Conservation (phyloP, 2,888 invertebrate genomes). For the Cybosia mesomella region DNA sequence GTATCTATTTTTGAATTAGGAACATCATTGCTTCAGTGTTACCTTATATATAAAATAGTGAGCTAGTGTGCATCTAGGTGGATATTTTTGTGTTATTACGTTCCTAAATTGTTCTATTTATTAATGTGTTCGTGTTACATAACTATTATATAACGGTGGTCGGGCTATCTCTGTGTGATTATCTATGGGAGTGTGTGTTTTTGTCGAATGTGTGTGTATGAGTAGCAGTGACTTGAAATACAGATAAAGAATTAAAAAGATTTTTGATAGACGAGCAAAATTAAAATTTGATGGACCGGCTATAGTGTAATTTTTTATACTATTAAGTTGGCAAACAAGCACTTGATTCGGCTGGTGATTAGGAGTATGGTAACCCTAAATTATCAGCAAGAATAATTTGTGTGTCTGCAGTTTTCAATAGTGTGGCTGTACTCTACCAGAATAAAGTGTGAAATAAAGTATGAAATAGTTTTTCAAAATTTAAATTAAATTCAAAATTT, state of each 20-base stretch:
- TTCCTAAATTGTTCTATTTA: not conserved
- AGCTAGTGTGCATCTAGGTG: not conserved
- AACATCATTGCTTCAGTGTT: slow-evolving; percentile 1
- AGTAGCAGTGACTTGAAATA: not conserved
- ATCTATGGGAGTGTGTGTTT: slow-evolving; percentile 25
- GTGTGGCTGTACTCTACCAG: not conserved
- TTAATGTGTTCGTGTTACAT: not conserved
- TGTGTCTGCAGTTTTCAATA: not conserved
- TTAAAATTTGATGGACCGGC: not conserved
- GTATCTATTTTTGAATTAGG: not conserved
- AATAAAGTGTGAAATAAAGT: not conserved
- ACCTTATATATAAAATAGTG: not conserved
- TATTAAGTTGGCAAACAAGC: not conserved
- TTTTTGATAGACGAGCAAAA: not conserved
- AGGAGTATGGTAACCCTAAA: not conserved
- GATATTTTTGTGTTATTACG: not conserved
- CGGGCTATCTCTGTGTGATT: slow-evolving; percentile 18
- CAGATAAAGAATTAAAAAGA: not conserved
- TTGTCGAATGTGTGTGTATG: slow-evolving; percentile 42
- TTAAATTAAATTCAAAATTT: not conserved
- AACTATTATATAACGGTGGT: slow-evolving; percentile 6
- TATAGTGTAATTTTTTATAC: not conserved
- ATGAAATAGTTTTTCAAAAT: not conserved
- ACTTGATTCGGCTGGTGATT: not conserved
- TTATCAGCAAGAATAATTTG: not conserved